Percentiles rank a stretch among this genome's conserved stretches.
phyloP scores from a whole-genome alignment of 2,113 vertebrate genomes.

The Calidris pygmaea region DNA sequence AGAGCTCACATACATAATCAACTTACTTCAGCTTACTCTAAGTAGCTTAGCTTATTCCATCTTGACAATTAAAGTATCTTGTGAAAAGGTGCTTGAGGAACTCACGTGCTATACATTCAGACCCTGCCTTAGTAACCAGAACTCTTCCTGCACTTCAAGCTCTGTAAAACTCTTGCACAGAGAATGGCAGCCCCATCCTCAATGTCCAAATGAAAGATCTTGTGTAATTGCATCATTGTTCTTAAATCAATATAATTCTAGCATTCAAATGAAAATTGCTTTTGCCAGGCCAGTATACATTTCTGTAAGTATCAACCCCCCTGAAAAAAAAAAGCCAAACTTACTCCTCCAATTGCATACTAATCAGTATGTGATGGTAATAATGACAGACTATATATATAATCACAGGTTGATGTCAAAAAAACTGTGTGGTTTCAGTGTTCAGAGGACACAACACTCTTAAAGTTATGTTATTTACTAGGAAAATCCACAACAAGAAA shows the following conservation, averaged over 20 bases:
- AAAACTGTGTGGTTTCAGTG: not conserved
- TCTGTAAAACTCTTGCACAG: not conserved
- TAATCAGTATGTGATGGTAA: not conserved
- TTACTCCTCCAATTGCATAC: not conserved
- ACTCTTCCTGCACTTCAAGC: not conserved
- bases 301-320: not conserved
- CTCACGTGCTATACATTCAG: not conserved
- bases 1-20: slow-evolving; percentile 10
- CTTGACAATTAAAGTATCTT: not conserved
- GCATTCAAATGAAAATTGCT: not conserved
- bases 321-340: not conserved
- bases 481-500: not conserved
- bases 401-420: not conserved
- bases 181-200: not conserved
- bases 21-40: slow-evolving; percentile 41
- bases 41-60: slow-evolving; percentile 14
- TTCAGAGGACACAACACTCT: not conserved
- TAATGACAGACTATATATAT: rapidly evolving
- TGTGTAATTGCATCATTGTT: not conserved
- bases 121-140: not conserved
- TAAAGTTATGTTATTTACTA: not conserved
- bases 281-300: not conserved
- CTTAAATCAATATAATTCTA: not conserved
- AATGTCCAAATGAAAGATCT: not conserved
- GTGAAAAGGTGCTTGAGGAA: not conserved